A percentile compares a stretch with the other conserved stretches of the same genome.
These are phyloP conservation scores for Polypedilum pembai DNA, from an alignment of 1,140 invertebrate species.

Conservation along the genomic window DNA sequence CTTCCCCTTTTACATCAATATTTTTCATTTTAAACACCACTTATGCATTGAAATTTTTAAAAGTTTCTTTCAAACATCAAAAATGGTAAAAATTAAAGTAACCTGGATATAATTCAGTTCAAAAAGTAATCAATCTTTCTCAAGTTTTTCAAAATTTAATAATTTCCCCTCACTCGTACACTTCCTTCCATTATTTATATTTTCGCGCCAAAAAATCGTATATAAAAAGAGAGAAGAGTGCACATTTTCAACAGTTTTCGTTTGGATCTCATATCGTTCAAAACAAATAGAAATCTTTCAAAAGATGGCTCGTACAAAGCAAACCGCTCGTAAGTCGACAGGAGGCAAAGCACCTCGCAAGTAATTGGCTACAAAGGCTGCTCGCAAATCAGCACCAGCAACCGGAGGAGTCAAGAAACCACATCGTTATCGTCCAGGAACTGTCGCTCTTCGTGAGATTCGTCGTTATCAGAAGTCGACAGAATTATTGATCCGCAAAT, in stretches of 20 bases:
- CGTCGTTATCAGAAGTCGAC: constrained; percentile 49
- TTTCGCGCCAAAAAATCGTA: not conserved
- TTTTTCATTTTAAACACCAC: no score
- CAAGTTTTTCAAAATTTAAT: no score
- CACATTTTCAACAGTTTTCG: not conserved
- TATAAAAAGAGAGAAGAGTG: not conserved
- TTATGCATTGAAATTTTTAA: no score
- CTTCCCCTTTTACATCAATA: no score
- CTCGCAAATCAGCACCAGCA: constrained; percentile 49
- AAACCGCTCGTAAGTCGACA: not conserved
- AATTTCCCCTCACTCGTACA: no score
- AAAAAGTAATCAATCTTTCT: not conserved
- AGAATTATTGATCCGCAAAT: constrained; percentile 76
- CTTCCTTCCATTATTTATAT: no score
- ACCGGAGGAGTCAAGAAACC: constrained; percentile 39
- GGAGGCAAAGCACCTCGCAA: no score
- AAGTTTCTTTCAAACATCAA: not conserved
- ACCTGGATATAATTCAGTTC: not conserved
- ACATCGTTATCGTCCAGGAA: constrained; percentile 55
- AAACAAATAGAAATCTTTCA: not conserved
- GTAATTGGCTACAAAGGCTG: constrained; percentile 42
- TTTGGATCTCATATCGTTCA: not conserved
- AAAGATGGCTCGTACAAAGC: constrained; percentile 24
- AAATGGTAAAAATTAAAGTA: not conserved
- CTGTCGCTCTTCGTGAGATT: constrained; percentile 54